phyloP scores from a whole-genome alignment of 2,113 vertebrate genomes.

The Passer domesticus region DNA sequence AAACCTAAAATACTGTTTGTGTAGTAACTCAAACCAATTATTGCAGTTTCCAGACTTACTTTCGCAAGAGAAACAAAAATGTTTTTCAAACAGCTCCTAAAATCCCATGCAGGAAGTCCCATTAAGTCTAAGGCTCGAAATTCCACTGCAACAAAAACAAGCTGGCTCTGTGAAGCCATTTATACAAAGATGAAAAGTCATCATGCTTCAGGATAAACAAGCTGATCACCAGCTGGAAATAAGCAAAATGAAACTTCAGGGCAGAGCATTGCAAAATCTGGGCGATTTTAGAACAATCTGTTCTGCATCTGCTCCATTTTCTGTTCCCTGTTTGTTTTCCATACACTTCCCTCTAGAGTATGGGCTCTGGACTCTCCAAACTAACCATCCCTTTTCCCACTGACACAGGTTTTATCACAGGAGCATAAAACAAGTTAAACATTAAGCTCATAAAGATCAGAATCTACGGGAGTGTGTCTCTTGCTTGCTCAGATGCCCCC shows the following conservation, averaged over 20 bases:
- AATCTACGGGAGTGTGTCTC: not conserved
- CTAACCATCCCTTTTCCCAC: not conserved
- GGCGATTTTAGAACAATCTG: not conserved
- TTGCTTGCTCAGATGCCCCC: conserved; percentile 3
- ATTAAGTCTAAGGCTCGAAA: not conserved
- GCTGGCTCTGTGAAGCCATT: not conserved
- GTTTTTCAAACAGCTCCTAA: not conserved
- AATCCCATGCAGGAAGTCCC: not conserved
- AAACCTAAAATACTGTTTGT: not conserved
- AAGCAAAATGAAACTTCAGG: not conserved
- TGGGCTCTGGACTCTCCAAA: not conserved
- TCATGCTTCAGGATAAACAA: not conserved
- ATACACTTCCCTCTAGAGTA: not conserved
- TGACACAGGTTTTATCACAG: not conserved
- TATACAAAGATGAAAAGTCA: not conserved
- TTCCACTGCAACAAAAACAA: not conserved
- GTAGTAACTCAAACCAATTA: not conserved
- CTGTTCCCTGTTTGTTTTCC: not conserved
- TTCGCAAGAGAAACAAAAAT: not conserved
- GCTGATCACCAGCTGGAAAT: not conserved
- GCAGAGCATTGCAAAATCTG: not conserved
- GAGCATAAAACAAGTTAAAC: conserved; percentile 29
- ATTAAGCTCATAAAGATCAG: conserved; percentile 36
- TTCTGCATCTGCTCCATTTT: not conserved
- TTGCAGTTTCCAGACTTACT: not conserved